A percentile compares a stretch with the other conserved stretches of the same genome.
phyloP scores from a whole-genome alignment of 2,888 invertebrate species.

The Gryllus longicercus region DNA sequence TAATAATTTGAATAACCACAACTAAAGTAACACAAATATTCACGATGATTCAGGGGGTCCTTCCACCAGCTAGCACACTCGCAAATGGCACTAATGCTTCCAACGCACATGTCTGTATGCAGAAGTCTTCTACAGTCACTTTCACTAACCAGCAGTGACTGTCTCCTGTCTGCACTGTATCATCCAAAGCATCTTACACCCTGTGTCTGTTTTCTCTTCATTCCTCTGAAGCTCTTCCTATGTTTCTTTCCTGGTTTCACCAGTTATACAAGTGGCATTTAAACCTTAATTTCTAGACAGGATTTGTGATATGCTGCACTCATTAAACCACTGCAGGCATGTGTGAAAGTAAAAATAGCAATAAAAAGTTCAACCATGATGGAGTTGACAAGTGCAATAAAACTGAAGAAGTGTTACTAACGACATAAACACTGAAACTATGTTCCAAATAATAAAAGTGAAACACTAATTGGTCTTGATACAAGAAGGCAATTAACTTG shows the following conservation, averaged over 20 bases:
- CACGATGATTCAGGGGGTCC: background rate
- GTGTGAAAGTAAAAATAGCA: too few relatives aligned
- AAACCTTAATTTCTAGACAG: background rate
- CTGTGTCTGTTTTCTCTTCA: background rate
- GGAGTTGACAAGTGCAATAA: too few relatives aligned
- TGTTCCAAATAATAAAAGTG: too few relatives aligned
- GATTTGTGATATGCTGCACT: too few relatives aligned
- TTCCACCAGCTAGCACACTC: background rate
- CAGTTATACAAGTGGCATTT: slow-evolving; percentile 6
- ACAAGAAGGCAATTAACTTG: too few relatives aligned
- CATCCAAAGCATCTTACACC: background rate
- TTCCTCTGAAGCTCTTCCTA: slow-evolving; percentile 7
- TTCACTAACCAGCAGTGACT: background rate
- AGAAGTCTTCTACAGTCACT: background rate
- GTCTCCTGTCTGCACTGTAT: slow-evolving; percentile 17
- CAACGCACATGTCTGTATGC: background rate
- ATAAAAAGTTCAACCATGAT: too few relatives aligned
- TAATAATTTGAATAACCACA: background rate
- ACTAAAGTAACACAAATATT: background rate
- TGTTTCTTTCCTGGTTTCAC: slow-evolving; percentile 17
- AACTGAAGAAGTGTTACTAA: too few relatives aligned
- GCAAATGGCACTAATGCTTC: background rate
- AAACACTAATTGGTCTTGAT: too few relatives aligned
- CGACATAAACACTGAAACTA: too few relatives aligned
- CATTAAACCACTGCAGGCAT: too few relatives aligned